Conservation (phyloP, 2,888 invertebrate genomes). For the Poecilus cupreus region DNA sequence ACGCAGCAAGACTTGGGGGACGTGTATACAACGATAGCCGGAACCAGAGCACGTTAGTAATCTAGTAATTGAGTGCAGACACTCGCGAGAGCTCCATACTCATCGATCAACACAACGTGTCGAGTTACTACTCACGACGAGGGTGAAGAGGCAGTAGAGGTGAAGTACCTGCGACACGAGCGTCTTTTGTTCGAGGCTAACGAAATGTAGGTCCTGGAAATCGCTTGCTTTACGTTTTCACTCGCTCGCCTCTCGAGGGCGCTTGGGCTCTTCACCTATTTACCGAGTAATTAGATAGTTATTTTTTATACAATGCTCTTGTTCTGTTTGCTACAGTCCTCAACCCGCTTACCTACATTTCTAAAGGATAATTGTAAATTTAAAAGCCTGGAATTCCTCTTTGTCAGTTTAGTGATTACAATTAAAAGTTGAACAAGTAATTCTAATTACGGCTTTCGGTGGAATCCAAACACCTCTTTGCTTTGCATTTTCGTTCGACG, state of each 20-base stretch:
- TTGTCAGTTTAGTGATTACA: no score
- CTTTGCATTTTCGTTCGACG: no score
- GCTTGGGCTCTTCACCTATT: neutral
- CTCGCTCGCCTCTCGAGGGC: neutral
- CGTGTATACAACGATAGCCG: conserved; percentile 35
- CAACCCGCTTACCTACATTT: no score
- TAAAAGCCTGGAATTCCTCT: no score
- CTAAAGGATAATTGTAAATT: no score
- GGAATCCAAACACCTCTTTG: no score
- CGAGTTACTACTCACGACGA: conserved; percentile 36
- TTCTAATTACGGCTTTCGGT: no score
- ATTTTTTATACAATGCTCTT: neutral
- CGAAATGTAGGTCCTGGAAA: conserved; percentile 1
- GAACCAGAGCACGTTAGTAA: conserved; percentile 55
- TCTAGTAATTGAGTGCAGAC: conserved; percentile 56
- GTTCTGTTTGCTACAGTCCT: no score
- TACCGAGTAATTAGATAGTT: neutral
- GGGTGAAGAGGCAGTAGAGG: neutral
- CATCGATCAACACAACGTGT: conserved; percentile 55
- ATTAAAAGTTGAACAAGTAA: no score
- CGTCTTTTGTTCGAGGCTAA: neutral
- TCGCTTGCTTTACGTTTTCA: neutral
- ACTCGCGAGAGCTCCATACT: conserved; percentile 42
- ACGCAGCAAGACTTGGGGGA: neutral
- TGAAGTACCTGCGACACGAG: conserved; percentile 29